Evolutionary conservation across 2,797 vertebrate genomes (phyloP).

Genomic region (Bradypodion pumilum): DNA sequence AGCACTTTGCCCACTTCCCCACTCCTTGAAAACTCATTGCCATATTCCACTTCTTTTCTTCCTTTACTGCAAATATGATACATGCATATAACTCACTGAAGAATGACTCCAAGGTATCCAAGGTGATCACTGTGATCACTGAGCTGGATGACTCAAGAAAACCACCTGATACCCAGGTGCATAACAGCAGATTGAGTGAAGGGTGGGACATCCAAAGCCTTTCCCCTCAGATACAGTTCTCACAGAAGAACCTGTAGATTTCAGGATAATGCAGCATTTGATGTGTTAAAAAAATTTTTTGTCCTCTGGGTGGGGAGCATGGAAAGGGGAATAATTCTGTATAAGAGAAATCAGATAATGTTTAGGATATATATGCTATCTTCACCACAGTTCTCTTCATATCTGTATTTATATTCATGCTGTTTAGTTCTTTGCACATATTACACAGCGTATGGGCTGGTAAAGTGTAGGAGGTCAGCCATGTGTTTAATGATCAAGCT

Average conservation of each 20-base stretch:
- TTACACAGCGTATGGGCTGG: neutral
- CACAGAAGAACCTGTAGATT: neutral
- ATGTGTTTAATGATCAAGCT: slow-evolving; percentile 11
- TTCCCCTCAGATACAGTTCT: neutral
- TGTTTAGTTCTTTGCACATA: neutral
- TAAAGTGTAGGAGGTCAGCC: slow-evolving; percentile 17
- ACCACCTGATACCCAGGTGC: neutral
- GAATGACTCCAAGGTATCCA: too few species aligned
- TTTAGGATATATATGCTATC: neutral
- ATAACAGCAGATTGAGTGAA: neutral
- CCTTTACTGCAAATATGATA: too few species aligned
- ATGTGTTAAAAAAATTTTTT: neutral
- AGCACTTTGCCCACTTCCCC: too few species aligned
- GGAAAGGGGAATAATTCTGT: neutral
- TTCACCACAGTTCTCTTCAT: neutral
- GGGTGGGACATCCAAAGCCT: neutral
- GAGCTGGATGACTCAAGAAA: neutral
- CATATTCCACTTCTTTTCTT: too few species aligned
- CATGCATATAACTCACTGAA: too few species aligned
- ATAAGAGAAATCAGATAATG: neutral
- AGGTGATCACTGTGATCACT: neutral
- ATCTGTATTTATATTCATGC: neutral
- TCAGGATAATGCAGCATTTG: neutral
- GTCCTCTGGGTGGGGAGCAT: neutral
- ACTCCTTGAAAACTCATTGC: too few species aligned